phyloP scores from a whole-genome alignment of 2,113 vertebrate species.

The Gasterosteus aculeatus region DNA sequence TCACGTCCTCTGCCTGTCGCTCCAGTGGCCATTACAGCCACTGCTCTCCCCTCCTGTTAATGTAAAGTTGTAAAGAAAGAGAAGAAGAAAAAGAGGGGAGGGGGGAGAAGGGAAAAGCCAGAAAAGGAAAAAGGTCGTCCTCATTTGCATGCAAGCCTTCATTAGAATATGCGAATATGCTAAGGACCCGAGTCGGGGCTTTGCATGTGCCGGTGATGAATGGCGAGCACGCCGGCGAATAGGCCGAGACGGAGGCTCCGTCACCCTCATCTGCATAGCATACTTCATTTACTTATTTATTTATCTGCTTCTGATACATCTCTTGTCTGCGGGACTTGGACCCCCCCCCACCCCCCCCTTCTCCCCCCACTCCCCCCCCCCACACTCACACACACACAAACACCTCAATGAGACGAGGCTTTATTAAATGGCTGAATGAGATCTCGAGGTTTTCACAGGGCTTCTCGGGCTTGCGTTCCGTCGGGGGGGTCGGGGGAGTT shows the following conservation, averaged over 20 bases:
- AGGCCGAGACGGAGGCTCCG: conserved; percentile 88
- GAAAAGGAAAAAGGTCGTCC: conserved; percentile 91
- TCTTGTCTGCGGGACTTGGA: conserved; percentile 58
- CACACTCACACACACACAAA: background rate
- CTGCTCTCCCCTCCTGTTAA: conserved; percentile 83
- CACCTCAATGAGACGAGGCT: conserved; percentile 35
- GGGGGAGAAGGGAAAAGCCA: conserved; percentile 48
- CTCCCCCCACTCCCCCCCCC: background rate
- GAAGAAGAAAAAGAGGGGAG: conserved; percentile 60
- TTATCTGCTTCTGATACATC: conserved; percentile 77
- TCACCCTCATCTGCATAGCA: conserved; percentile 96
- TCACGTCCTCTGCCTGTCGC: conserved; percentile 83
- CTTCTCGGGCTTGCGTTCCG: background rate
- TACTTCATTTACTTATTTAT: conserved; percentile 80
- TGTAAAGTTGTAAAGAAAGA: conserved; percentile 93
- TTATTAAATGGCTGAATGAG: conserved; percentile 49
- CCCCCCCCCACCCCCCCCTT: conserved; percentile 65
- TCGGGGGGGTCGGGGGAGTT: background rate
- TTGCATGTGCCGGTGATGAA: conserved; percentile 98
- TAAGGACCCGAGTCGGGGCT: conserved; percentile 91
- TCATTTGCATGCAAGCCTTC: conserved; percentile 99
- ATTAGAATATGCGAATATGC: conserved; percentile 99
- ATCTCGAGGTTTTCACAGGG: conserved; percentile 30
- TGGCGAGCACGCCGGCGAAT: conserved; percentile 88
- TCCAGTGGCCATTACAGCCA: conserved; percentile 76